Conservation (phyloP, 2,888 invertebrate genomes). For the Dendrolimus pini region DNA sequence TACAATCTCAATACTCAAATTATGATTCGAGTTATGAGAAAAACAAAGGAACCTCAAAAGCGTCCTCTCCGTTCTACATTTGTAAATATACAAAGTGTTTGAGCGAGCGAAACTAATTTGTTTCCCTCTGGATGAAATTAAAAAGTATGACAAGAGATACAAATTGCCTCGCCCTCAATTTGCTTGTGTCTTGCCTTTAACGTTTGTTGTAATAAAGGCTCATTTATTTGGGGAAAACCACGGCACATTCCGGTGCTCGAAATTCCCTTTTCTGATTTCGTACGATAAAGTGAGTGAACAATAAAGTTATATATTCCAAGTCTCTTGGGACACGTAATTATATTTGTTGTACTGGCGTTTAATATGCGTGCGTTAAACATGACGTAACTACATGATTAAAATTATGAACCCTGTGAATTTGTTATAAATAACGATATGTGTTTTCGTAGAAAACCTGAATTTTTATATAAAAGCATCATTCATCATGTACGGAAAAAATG, state of each 20-base stretch:
- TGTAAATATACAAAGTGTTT: constrained; percentile 57
- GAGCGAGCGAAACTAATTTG: constrained; percentile 54
- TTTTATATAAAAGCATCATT: no score
- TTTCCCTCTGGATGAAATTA: constrained; percentile 59
- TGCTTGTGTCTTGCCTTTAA: constrained; percentile 46
- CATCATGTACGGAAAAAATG: no score
- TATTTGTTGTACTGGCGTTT: no score
- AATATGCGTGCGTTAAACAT: no score
- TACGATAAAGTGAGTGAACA: constrained; percentile 14
- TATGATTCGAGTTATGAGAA: constrained; percentile 10
- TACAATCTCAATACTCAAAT: no score
- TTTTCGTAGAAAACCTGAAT: no score
- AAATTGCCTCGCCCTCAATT: constrained; percentile 64
- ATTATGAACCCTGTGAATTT: no score
- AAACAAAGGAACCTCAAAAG: constrained; percentile 14
- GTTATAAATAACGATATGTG: no score
- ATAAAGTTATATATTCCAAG: constrained; percentile 4
- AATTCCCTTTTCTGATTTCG: constrained; percentile 26
- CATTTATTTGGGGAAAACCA: constrained; percentile 56
- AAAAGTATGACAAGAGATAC: constrained; percentile 67
- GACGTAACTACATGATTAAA: no score
- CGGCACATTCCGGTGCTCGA: constrained; percentile 39
- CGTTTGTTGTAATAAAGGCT: constrained; percentile 60
- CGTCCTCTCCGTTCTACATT: constrained; percentile 39
- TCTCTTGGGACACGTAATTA: no score